Evolutionary conservation across 2,797 vertebrate genomes (phyloP).

Genomic region (Neoniphon sammara): DNA sequence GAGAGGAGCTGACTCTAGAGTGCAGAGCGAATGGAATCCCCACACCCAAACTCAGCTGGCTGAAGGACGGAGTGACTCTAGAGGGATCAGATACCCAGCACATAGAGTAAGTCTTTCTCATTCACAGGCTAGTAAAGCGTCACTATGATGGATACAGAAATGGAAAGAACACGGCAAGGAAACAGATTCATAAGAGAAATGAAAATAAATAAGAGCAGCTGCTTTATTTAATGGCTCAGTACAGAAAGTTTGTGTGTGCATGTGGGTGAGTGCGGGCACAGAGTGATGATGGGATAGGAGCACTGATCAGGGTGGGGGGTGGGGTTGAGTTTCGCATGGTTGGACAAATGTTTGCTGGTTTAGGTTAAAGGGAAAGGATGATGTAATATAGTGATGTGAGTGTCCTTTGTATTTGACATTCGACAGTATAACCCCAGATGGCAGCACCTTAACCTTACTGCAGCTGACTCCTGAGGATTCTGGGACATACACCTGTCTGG

Average conservation of each 20-base stretch:
- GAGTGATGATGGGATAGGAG: constrained; percentile 59
- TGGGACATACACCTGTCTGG: constrained; percentile 90
- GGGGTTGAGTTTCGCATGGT: too few relatives aligned
- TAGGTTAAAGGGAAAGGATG: background rate
- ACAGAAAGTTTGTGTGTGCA: constrained; percentile 20
- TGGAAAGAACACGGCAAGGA: background rate
- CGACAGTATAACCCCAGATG: constrained; percentile 83
- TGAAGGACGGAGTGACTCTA: constrained; percentile 88
- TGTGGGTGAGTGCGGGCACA: constrained; percentile 53
- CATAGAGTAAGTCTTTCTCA: constrained; percentile 77
- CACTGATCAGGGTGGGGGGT: constrained; percentile 10
- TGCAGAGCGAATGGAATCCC: constrained; percentile 87
- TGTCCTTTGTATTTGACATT: background rate
- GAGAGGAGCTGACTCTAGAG: constrained; percentile 83
- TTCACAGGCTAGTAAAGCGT: background rate
- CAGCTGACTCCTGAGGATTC: constrained; percentile 83
- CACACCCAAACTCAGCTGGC: constrained; percentile 86
- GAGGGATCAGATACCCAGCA: constrained; percentile 61
- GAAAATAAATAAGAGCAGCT: constrained; percentile 55
- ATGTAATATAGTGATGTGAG: constrained; percentile 18
- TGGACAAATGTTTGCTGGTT: constrained; percentile 15
- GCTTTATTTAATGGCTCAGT: constrained; percentile 52
- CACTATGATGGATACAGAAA: constrained; percentile 13
- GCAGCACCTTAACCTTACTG: constrained; percentile 84
- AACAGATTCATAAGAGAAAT: background rate